These are phyloP conservation scores for Platycercus adscitus DNA, from an alignment of 2,113 vertebrate genomes.

Conservation along the genomic window DNA sequence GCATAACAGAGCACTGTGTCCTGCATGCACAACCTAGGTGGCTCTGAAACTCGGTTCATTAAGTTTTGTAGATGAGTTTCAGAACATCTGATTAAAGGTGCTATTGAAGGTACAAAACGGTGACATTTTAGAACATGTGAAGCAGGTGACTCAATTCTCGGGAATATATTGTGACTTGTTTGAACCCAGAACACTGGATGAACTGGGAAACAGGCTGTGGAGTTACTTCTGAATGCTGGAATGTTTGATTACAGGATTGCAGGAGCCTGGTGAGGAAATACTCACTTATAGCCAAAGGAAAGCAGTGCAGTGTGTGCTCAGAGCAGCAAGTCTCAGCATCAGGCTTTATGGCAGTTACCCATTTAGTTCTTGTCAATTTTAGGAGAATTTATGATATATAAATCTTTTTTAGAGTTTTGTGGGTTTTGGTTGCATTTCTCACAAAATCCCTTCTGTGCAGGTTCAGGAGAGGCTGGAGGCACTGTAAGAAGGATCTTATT, in stretches of 20 bases:
- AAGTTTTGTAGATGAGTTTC: neutral
- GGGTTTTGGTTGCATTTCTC: neutral
- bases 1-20: neutral
- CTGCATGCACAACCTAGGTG: neutral
- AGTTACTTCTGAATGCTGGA: neutral
- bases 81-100: conserved; percentile 17
- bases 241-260: rapidly evolving
- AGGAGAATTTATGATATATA: neutral
- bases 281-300: neutral
- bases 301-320: too few relatives aligned
- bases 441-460: neutral
- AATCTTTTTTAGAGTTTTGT: neutral
- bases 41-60: neutral
- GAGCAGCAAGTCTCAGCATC: neutral
- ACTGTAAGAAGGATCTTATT: neutral
- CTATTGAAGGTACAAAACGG: neutral
- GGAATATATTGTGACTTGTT: neutral
- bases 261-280: neutral
- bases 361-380: neutral
- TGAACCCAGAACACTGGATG: neutral
- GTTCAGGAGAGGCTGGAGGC: neutral
- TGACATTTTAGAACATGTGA: neutral
- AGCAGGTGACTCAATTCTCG: neutral
- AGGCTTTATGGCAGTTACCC: neutral
- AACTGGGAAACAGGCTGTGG: neutral